phyloP scores from a whole-genome alignment of 2,888 invertebrate species.

The Agrochola lychnidis region DNA sequence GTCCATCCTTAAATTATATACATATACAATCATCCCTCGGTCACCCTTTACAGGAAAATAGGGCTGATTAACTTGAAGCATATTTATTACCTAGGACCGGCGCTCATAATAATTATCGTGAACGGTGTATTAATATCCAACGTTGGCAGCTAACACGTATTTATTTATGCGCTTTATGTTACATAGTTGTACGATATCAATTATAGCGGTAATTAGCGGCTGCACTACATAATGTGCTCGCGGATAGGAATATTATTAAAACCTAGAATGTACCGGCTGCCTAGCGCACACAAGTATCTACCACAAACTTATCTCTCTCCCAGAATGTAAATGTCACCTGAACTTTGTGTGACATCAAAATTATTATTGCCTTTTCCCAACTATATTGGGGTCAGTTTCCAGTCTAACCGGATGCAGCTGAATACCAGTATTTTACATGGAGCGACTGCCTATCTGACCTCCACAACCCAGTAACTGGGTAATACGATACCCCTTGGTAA shows the following conservation, averaged over 20 bases:
- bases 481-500: too few relatives aligned
- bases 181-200: conserved; percentile 34
- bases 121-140: conserved; percentile 12
- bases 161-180: conserved; percentile 25
- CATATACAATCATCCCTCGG: not conserved
- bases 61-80: conserved; percentile 15
- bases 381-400: too few relatives aligned
- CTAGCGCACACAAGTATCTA: not conserved
- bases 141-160: conserved; percentile 1
- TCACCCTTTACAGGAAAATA: conserved; percentile 6
- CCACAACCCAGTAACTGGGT: too few relatives aligned
- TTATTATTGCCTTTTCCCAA: not conserved
- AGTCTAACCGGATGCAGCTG: too few relatives aligned
- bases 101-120: conserved; percentile 16
- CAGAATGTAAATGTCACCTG: not conserved
- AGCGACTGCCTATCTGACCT: too few relatives aligned
- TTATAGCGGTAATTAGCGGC: conserved; percentile 36
- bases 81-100: conserved; percentile 9
- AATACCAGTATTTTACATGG: too few relatives aligned
- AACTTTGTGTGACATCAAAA: conserved; percentile 2
- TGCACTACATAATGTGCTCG: conserved; percentile 3
- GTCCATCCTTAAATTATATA: not conserved
- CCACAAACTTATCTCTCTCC: not conserved
- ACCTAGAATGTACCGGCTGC: conserved; percentile 1
- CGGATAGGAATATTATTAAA: conserved; percentile 19